Percentiles rank a stretch among this genome's conserved stretches.
These are phyloP conservation scores for Heterodera schachtii DNA, from an alignment of 1,140 invertebrate species.

Conservation along the genomic window DNA sequence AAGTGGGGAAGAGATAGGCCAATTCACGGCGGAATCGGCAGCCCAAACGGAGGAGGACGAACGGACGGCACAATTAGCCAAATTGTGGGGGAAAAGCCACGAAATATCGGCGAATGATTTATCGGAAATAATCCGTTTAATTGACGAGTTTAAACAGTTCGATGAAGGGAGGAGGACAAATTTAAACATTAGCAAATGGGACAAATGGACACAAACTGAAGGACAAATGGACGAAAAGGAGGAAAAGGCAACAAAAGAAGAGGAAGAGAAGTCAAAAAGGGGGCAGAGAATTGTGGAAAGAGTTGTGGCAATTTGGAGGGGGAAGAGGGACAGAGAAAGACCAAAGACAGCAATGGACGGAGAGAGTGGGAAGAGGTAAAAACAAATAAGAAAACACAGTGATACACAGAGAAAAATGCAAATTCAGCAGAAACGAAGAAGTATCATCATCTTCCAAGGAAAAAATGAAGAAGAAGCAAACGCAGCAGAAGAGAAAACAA, in stretches of 20 bases:
- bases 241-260: neutral
- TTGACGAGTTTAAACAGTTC: conserved; percentile 1
- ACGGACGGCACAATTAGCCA: neutral
- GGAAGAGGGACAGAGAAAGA: neutral
- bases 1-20: neutral
- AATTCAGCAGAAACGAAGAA: neutral
- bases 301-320: conserved; percentile 12
- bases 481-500: neutral
- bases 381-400: neutral
- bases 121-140: neutral
- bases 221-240: neutral
- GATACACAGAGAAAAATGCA: neutral
- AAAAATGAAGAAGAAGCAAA: neutral
- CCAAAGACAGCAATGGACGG: neutral
- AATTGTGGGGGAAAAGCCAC: neutral
- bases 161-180: neutral
- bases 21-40: conserved; percentile 18
- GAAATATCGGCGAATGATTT: neutral
- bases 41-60: conserved; percentile 22
- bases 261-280: neutral
- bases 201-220: conserved; percentile 27
- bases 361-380: neutral
- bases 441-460: neutral
- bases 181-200: neutral
- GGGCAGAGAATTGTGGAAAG: conserved; percentile 7